Evolutionary conservation across 2,797 vertebrate species (phyloP), one percentile per base, ranked within the genome.

Genomic region (Merluccius polli): DNA sequence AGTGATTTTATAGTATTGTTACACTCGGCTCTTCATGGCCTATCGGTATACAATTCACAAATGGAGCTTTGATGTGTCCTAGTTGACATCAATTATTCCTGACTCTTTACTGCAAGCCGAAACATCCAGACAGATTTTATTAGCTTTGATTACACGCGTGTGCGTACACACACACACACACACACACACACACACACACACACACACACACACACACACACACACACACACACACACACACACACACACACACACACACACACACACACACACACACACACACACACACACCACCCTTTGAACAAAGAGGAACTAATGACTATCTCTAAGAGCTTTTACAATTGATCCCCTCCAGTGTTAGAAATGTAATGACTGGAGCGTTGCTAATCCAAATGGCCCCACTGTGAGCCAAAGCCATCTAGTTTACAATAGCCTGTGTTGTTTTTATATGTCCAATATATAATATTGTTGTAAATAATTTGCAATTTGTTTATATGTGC

Each of bases 91-190:
- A 65, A 65, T 65, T 65, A 65, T 65, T 65, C n/a, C 24, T 65
- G 12, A 65, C 24, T 65, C 59, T 65, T 65, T 65, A 27, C 27
- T 27, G 59, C 59, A 24, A 13, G 59, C 59, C 27, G 59, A 27
- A 65, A 65, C 59, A 65, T 65, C 59, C 59, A 65, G 24, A 65
- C 8, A 11, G n/a, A 65, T 65, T 65, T 65, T n/a, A 59, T 65
- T 27, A 27, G 9, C n/a, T 65, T 27, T 63, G 52, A 63, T 24
- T 24, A 27, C 13, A 48, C 41, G 24, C 52, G n/a, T n/a, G n/a
- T n/a, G n/a, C n/a, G n/a, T n/a, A 63, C 52, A 63, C 21, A 63
- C 52, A 63, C 10, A 27, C n/a, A 63, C 48, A 59, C 48, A 59
- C 21, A n/a, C 21, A 59, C 48, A 59, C 48, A n/a, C 48, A 59